Base-by-base conservation (phyloP, 2,888 invertebrate species). In the Trissolcus brochymenae region DNA sequence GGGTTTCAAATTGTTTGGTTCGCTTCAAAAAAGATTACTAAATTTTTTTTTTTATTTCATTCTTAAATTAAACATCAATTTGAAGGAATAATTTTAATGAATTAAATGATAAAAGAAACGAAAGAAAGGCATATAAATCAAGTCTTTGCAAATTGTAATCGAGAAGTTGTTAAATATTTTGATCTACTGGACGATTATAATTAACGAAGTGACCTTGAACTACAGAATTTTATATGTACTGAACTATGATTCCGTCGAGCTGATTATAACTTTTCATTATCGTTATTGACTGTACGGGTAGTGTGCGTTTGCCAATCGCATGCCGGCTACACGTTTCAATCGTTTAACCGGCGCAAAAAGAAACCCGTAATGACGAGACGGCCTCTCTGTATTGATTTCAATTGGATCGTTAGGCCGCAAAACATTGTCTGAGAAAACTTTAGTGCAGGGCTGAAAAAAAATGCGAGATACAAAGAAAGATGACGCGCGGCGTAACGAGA, bases 211-310 rank as follows among this genome's bases (percentile, higher is more conserved):
- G 64, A 78, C 78, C 78, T 78, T 75, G 78, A 78, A 78, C 78
- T 74, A 70, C 78, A 65, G 66, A 17, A 40, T 66, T 62, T 71
- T 70, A 35, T 35, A 66, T 57, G 73, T 74, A 70, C 65, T 35
- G n/a, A 64, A 73, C 73, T 64, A 74, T 70, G 64, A 35, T 73
- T 73, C 68, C 70, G 64, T 49, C 73, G 53, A 64, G 29, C 40
- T 74, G 73, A 68, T 74, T 74, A 61, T 71, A 78, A 75, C 78
- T 75, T 78, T 78, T 75, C 78, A 78, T 75, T 78, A 78, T 78
- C 75, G 64, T 75, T 75, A 64, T 59, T 35, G 78, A 75, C 78
- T 74, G 57, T 66, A 78, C 61, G 70, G 72, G 70, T 74, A 70
- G 75, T 61, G 35, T 35, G 75, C 74, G 66, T 60, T 75, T 55